A percentile compares a stretch with the other conserved stretches of the same genome.
phyloP scores from a whole-genome alignment of 2,113 vertebrate species.

The Formicarius rufipectus region DNA sequence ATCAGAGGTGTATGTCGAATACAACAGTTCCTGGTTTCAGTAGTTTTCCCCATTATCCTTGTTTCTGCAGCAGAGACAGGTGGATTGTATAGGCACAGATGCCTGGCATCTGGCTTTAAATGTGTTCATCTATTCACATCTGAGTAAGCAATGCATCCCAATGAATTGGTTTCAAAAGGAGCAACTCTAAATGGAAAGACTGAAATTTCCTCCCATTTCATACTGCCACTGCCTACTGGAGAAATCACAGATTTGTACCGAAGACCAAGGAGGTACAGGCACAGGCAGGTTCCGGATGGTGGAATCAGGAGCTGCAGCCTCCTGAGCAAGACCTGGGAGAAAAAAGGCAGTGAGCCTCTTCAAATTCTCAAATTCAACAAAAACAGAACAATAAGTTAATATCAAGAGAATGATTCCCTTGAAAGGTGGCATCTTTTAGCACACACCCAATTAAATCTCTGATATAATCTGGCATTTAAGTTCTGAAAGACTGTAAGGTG shows the following conservation, averaged over 20 bases:
- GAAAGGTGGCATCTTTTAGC: neutral
- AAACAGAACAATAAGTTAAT: neutral
- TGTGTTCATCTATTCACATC: neutral
- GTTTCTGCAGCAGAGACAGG: neutral
- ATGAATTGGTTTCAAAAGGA: neutral
- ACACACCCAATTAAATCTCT: neutral
- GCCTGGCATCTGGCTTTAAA: slow-evolving; percentile 30
- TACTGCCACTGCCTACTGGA: neutral
- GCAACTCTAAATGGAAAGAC: neutral
- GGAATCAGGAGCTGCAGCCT: neutral
- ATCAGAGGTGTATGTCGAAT: neutral
- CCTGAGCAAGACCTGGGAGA: neutral
- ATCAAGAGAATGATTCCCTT: neutral
- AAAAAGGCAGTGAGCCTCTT: neutral
- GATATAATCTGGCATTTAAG: neutral
- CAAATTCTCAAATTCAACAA: neutral
- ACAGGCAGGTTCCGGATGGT: neutral
- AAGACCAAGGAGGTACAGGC: neutral
- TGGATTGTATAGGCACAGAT: slow-evolving; percentile 7
- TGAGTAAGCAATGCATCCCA: neutral
- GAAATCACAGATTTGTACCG: neutral
- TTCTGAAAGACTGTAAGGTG: neutral
- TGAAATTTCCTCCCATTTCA: neutral
- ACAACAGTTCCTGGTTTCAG: neutral
- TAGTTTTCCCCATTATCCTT: neutral